Evolutionary conservation across 2,888 invertebrate genomes (phyloP).

Genomic region (Barypeithes pellucidus): DNA sequence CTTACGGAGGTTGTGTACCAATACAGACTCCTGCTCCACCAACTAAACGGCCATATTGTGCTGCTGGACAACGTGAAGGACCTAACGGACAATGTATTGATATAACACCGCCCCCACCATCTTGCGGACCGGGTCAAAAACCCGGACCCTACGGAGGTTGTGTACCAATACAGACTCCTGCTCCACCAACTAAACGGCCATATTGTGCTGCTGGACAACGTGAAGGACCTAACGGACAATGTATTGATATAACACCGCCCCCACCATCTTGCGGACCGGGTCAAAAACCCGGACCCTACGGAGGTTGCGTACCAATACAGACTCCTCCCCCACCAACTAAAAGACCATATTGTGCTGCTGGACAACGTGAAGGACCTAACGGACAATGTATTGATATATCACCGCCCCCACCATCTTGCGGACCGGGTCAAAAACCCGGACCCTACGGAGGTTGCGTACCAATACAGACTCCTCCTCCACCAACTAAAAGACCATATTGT

Average conservation of each 20-base stretch:
- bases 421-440: constrained; percentile 49
- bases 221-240: constrained; percentile 58
- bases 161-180: constrained; percentile 18
- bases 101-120: constrained; percentile 13
- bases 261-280: constrained; percentile 31
- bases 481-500: constrained; percentile 38
- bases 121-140: constrained; percentile 41
- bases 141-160: constrained; percentile 46
- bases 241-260: constrained; percentile 20
- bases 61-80: constrained; percentile 13
- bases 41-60: constrained; percentile 24
- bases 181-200: constrained; percentile 17
- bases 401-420: constrained; percentile 50
- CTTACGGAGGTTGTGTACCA: constrained; percentile 58
- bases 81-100: constrained; percentile 26
- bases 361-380: constrained; percentile 55
- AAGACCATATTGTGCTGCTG: constrained; percentile 41
- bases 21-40: constrained; percentile 29
- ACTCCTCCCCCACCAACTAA: constrained; percentile 39
- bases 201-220: constrained; percentile 47
- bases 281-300: constrained; percentile 22
- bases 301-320: constrained; percentile 33
- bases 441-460: constrained; percentile 50
- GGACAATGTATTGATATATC: constrained; percentile 56
- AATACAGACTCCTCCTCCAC: constrained; percentile 36